phyloP scores from a whole-genome alignment of 2,113 vertebrate genomes.

The Hyla sarda region DNA sequence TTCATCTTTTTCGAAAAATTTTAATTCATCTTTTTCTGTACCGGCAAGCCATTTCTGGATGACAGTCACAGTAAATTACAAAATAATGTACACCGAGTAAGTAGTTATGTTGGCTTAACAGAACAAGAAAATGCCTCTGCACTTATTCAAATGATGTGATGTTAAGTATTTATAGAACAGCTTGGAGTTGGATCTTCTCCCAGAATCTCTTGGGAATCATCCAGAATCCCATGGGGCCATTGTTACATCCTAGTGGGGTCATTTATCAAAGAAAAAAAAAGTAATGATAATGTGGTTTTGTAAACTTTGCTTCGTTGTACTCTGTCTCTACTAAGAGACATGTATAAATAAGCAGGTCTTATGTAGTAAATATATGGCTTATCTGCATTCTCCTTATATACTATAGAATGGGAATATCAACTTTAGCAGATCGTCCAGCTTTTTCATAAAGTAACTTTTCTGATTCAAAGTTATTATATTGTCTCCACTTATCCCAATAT shows the following conservation, averaged over 20 bases:
- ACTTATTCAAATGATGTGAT: conserved; percentile 31
- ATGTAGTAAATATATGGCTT: neutral
- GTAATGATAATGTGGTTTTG: neutral
- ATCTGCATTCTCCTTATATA: neutral
- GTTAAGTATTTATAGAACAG: conserved; percentile 48
- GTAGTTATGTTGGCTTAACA: conserved; percentile 15
- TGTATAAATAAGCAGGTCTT: neutral
- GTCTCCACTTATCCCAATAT: too few species aligned
- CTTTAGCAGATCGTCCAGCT: too few species aligned
- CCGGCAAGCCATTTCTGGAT: neutral
- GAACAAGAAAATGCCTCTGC: conserved; percentile 10
- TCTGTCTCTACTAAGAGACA: neutral
- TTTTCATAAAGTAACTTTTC: too few species aligned
- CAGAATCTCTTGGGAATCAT: conserved; percentile 43
- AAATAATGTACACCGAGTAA: conserved; percentile 30
- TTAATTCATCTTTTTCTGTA: neutral
- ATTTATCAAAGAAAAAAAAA: conserved; percentile 48
- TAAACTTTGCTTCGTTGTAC: conserved; percentile 11
- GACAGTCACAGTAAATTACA: conserved; percentile 4
- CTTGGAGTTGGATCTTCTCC: conserved; percentile 34
- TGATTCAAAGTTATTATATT: too few species aligned
- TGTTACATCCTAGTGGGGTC: conserved; percentile 35
- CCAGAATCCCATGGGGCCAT: conserved; percentile 40
- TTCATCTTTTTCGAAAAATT: neutral
- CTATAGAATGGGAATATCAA: neutral